Conservation (phyloP, 2,888 invertebrate genomes). For the Aleiodes leptofemur region DNA sequence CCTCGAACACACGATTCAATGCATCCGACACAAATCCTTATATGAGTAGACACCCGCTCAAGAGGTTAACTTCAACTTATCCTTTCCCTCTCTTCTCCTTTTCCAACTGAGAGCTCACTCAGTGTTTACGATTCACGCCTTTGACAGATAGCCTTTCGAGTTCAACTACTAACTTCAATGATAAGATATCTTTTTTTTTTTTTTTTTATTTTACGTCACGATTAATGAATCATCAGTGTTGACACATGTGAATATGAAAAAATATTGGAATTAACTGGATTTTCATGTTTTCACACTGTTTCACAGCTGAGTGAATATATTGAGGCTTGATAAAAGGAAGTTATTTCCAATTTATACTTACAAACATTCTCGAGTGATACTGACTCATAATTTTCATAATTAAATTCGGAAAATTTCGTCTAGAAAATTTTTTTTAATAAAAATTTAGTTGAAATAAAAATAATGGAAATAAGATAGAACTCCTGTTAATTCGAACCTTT, state of each 20-base stretch:
- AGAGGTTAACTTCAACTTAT: conserved; percentile 11
- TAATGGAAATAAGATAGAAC: too few species aligned
- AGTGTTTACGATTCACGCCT: not conserved
- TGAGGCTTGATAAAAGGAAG: conserved; percentile 1
- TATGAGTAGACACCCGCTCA: conserved; percentile 62
- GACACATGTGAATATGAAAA: not conserved
- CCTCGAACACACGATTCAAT: conserved; percentile 46
- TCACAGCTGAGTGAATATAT: not conserved
- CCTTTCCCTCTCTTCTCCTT: not conserved
- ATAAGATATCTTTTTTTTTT: conserved; percentile 58
- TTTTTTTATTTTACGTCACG: conserved; percentile 48
- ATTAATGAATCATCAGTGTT: conserved; percentile 50
- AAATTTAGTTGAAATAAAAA: too few species aligned
- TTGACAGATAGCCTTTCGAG: conserved; percentile 12
- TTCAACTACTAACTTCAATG: conserved; percentile 26
- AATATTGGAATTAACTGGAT: conserved; percentile 6
- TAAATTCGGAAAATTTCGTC: too few species aligned
- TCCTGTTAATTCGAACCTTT: too few species aligned
- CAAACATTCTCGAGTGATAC: too few species aligned
- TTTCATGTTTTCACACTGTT: not conserved
- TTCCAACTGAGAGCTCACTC: conserved; percentile 4
- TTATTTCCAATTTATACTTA: conserved; percentile 43
- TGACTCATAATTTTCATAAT: too few species aligned
- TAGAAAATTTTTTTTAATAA: too few species aligned
- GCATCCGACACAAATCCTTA: conserved; percentile 58